Evolutionary conservation across 2,888 invertebrate genomes (phyloP).

Genomic region (Germaria angustata): DNA sequence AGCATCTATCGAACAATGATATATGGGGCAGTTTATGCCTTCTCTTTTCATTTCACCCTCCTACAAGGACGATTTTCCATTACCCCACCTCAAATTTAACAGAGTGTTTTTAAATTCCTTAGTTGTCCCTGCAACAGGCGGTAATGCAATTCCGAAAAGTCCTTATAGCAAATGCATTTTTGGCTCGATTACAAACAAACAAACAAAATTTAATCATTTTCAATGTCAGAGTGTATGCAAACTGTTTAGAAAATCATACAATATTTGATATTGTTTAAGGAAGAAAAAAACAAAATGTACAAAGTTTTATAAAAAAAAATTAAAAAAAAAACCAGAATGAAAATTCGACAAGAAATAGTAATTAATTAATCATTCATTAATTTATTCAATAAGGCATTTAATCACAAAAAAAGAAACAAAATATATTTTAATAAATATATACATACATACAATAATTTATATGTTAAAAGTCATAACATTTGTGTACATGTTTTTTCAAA

Average conservation of each 20-base stretch:
- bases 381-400: slow-evolving; percentile 62
- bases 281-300: slow-evolving; percentile 43
- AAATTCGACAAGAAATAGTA: slow-evolving; percentile 30
- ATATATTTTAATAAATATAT: slow-evolving; percentile 6
- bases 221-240: slow-evolving; percentile 22
- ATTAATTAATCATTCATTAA: slow-evolving; percentile 46
- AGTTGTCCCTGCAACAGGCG: too few species aligned
- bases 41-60: too few species aligned
- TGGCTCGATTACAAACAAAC: slow-evolving; percentile 44
- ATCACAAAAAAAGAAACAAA: slow-evolving; percentile 12
- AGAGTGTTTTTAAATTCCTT: too few species aligned
- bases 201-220: background rate
- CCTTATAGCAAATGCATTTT: slow-evolving; percentile 37
- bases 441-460: too few species aligned
- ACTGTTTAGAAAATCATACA: background rate
- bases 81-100: too few species aligned
- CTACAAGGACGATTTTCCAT: too few species aligned
- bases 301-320: slow-evolving; percentile 15
- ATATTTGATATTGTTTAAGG: background rate
- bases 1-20: too few species aligned
- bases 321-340: background rate
- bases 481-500: slow-evolving; percentile 40
- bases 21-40: too few species aligned
- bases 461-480: slow-evolving; percentile 55
- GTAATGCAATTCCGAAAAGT: background rate